Percentiles rank a stretch among this genome's conserved stretches.
These are phyloP conservation scores for Puma concolor DNA, from an alignment of 2,113 vertebrate genomes.

Conservation along the genomic window DNA sequence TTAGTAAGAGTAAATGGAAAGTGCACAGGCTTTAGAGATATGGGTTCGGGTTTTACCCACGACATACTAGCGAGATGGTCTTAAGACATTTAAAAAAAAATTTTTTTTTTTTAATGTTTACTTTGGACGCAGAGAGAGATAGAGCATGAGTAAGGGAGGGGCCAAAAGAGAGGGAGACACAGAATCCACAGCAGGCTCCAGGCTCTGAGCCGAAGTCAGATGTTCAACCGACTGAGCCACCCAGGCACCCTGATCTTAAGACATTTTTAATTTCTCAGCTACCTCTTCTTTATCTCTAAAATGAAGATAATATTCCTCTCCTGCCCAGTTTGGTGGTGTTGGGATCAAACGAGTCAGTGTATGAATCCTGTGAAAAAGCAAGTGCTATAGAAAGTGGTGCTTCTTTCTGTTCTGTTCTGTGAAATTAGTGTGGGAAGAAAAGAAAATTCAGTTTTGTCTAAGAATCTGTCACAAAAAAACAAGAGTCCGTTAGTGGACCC, in stretches of 20 bases:
- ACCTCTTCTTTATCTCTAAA: not conserved
- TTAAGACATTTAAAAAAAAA: not conserved
- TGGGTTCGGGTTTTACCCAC: not conserved
- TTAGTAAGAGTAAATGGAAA: not conserved
- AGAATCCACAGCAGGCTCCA: no score
- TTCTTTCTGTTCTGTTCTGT: constrained; percentile 4
- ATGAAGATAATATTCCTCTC: not conserved
- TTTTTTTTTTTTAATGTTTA: no score
- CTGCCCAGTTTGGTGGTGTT: not conserved
- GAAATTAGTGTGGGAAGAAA: constrained; percentile 12
- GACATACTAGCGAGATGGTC: not conserved
- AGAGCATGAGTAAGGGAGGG: no score
- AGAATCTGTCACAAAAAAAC: not conserved
- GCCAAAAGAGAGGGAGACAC: no score
- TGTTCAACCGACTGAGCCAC: no score
- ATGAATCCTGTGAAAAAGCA: constrained; percentile 39
- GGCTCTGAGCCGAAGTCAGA: no score
- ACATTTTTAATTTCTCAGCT: not conserved
- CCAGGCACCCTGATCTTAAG: not conserved
- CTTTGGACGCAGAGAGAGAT: no score
- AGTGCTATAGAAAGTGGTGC: not conserved
- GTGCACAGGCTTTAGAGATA: not conserved
- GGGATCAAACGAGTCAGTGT: not conserved
- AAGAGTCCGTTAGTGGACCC: not conserved
- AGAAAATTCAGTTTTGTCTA: constrained; percentile 3